Conservation (phyloP, 1,140 invertebrate genomes). For the Scaptomyza graminum region DNA sequence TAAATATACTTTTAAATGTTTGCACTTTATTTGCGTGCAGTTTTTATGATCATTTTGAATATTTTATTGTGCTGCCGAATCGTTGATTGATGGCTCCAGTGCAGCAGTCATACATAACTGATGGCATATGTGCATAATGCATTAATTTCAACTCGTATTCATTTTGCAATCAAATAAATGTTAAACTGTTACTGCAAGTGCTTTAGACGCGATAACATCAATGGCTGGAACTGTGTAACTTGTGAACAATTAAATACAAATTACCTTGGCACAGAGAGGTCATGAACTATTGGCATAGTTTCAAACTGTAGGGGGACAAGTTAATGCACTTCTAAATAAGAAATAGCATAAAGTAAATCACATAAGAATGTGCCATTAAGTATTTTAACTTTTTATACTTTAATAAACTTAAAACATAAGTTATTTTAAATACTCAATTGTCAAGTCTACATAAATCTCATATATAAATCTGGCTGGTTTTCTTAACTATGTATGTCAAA, state of each 20-base stretch:
- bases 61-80: conserved; percentile 49
- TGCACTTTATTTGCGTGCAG: conserved; percentile 31
- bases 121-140: conserved; percentile 59
- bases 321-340: no score
- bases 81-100: conserved; percentile 42
- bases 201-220: not conserved
- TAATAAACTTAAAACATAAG: no score
- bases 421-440: no score
- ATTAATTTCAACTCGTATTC: conserved; percentile 58
- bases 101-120: conserved; percentile 53
- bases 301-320: not conserved
- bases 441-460: no score
- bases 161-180: conserved; percentile 58
- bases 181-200: conserved; percentile 20
- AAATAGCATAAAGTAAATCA: no score
- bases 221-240: not conserved
- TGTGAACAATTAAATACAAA: conserved; percentile 56
- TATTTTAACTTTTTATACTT: no score
- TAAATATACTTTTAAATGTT: conserved; percentile 29
- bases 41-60: conserved; percentile 60
- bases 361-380: no score
- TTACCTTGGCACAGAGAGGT: conserved; percentile 31
- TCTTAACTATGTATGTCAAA: no score
- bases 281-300: conserved; percentile 44
- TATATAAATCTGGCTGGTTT: no score